phyloP scores from a whole-genome alignment of 2,888 invertebrate genomes.

The Uropetala carovei region DNA sequence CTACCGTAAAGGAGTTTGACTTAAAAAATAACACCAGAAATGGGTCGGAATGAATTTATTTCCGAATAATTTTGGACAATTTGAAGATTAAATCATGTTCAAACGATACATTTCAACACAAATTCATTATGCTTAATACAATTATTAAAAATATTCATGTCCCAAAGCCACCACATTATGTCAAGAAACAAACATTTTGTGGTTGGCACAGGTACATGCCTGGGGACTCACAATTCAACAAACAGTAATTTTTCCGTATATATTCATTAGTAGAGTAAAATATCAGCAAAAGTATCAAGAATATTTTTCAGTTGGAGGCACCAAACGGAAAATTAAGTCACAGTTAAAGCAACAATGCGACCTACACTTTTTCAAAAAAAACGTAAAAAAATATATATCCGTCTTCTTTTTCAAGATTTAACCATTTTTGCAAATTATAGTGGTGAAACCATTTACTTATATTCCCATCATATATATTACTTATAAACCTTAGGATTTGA shows the following conservation, averaged over 20 bases:
- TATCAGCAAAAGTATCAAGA: conserved; percentile 39
- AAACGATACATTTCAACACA: conserved; percentile 13
- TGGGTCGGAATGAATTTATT: conserved; percentile 21
- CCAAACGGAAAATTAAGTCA: conserved; percentile 6
- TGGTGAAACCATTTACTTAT: neutral
- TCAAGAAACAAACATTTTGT: neutral
- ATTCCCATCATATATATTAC: neutral
- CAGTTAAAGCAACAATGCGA: neutral
- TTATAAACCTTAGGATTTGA: too few species aligned
- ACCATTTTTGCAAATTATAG: neutral
- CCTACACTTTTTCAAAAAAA: neutral
- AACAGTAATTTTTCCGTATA: neutral
- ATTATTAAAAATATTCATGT: conserved; percentile 39
- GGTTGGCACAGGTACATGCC: neutral
- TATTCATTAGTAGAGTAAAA: neutral
- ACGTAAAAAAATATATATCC: conserved; percentile 42
- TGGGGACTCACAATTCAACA: neutral
- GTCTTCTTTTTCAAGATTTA: neutral
- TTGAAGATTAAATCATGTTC: neutral
- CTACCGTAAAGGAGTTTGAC: too few species aligned
- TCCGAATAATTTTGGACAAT: neutral
- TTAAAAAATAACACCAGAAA: neutral
- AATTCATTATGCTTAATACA: conserved; percentile 15
- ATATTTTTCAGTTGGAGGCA: neutral
- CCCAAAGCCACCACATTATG: neutral